A percentile compares a stretch with the other conserved stretches of the same genome.
Evolutionary conservation across 2,113 vertebrate genomes (phyloP).

Genomic region (Scomber japonicus): DNA sequence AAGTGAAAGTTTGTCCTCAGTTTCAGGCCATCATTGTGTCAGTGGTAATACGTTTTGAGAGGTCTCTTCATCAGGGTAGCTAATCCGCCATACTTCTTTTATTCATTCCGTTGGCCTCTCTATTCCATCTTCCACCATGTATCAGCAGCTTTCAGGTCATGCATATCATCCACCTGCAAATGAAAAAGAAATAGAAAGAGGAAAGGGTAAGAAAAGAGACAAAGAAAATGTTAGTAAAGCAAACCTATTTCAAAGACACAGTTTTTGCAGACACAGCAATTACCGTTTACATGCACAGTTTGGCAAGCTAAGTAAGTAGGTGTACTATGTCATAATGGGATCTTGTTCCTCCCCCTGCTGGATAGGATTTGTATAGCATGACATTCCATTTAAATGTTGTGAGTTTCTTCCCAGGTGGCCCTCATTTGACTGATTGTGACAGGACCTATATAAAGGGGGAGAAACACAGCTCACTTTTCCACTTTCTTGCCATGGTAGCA

Average conservation of each 20-base stretch:
- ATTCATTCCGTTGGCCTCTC: conserved; percentile 41
- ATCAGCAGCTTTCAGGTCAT: conserved; percentile 17
- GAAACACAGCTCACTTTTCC: too few relatives aligned
- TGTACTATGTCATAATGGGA: too few relatives aligned
- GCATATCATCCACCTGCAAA: conserved; percentile 55
- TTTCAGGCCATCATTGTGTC: conserved; percentile 31
- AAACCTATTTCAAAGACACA: neutral
- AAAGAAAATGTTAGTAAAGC: conserved; percentile 33
- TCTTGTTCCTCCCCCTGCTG: too few relatives aligned
- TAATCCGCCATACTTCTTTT: conserved; percentile 27
- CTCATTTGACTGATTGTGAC: too few relatives aligned
- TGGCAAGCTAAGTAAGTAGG: too few relatives aligned
- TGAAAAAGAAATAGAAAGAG: conserved; percentile 25
- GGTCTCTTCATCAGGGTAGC: conserved; percentile 16
- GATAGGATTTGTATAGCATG: too few relatives aligned
- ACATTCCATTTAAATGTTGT: too few relatives aligned
- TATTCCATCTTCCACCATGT: conserved; percentile 31
- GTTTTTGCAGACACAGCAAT: neutral
- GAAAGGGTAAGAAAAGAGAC: conserved; percentile 21
- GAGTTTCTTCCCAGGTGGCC: too few relatives aligned
- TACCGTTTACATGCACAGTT: neutral
- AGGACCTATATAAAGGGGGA: too few relatives aligned
- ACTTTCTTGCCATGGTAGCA: too few relatives aligned
- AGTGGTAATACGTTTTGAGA: neutral
- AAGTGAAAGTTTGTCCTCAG: conserved; percentile 7